Evolutionary conservation across 2,113 vertebrate genomes (phyloP).

Genomic region (Geococcyx californianus): DNA sequence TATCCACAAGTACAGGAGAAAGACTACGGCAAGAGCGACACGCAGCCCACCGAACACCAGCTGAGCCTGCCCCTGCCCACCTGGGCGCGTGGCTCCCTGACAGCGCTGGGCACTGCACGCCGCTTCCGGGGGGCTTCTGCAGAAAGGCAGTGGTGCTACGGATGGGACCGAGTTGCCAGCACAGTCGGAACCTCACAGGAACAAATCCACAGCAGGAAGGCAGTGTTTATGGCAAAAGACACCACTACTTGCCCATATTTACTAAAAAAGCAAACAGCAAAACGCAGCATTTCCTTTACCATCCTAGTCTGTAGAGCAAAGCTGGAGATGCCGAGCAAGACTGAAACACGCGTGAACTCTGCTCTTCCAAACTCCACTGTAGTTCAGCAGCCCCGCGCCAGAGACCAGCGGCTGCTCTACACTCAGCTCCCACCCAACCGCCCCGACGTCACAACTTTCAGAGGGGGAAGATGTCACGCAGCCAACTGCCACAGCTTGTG

Average conservation of each 20-base stretch:
- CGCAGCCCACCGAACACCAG: fast-evolving
- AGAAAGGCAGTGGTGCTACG: fast-evolving
- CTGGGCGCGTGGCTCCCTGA: fast-evolving
- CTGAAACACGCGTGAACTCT: fast-evolving
- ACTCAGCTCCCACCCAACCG: background rate
- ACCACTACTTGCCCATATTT: fast-evolving
- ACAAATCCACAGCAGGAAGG: background rate
- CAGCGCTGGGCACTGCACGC: background rate
- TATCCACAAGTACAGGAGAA: background rate
- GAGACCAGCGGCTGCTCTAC: background rate
- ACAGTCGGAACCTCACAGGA: background rate
- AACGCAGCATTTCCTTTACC: background rate
- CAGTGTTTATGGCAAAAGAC: background rate
- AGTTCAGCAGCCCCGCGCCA: background rate
- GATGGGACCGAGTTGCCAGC: background rate
- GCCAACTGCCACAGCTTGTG: background rate
- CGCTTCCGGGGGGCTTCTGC: background rate
- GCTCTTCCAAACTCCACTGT: background rate
- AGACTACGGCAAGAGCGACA: fast-evolving
- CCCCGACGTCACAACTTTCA: fast-evolving
- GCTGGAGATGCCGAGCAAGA: background rate
- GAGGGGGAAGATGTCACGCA: fast-evolving
- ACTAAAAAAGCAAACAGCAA: background rate
- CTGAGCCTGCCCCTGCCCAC: fast-evolving
- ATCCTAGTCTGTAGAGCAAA: fast-evolving